Base-by-base conservation (phyloP, 2,888 invertebrate species). In the Strigamia transsilvanica region DNA sequence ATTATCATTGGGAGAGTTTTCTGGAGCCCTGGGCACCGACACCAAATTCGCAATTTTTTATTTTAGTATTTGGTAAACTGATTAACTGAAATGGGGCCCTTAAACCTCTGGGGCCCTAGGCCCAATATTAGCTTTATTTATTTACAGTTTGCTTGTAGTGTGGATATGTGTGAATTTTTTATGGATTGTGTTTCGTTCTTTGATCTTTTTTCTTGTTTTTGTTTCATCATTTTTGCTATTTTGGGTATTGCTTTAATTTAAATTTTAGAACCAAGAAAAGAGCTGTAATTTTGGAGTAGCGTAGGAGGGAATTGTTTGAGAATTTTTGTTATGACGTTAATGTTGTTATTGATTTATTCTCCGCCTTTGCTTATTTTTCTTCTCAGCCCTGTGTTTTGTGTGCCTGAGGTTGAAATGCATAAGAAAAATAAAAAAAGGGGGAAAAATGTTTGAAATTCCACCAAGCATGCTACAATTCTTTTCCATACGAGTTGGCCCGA, bases 261-360 rank as follows among this genome's bases (percentile, higher is more conserved):
- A 18, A 18, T 56, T 56, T 18, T 4, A 1, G 18, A 56, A 56
- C 21, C 15, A 73, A 73, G 73, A 73, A 73, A 51, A 73, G 73
- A 73, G 73, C 27, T 32, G 73, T 73, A 27, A 73, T 73, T 73
- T 73, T 73, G 15, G 73, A 27, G 32, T 32, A 32, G 73, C 12
- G 73, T 32, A 32, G 12, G 15, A 73, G 27, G 73, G 73, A 27
- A 73, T 27, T 73, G 23, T 73, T 73, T 73, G 73, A 73, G 73
- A 73, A 73, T 73, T 73, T 73, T 73, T 73, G 15, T 73, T 73
- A 73, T 73, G 73, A 73, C 73, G 73, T 73, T 73, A 73, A 73
- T 73, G 73, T 73, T 73, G 73, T 73, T 73, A 73, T 73, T 73
- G 73, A 73, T 73, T 73, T 73, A 73, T 73, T 73, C 73, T 73